Base-by-base conservation (phyloP, 2,888 invertebrate species). In the Drosophila peninsularis region DNA sequence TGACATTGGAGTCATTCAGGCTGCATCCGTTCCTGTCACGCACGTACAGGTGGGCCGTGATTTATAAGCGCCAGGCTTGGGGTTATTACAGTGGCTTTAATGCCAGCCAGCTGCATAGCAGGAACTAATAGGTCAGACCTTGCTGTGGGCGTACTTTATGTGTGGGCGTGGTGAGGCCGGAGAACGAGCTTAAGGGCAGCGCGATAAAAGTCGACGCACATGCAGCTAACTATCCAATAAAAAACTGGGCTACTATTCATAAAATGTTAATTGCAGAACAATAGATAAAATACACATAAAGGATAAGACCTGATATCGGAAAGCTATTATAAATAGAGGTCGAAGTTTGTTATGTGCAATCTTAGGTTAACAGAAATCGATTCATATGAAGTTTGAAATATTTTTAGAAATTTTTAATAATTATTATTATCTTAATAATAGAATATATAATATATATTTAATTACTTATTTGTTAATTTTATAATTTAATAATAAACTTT, bases 11-110 rank as follows among this genome's bases (percentile, higher is more conserved):
- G 60, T 24, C 27, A 65, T 70, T 47, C 24, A 19, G 74, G 45
- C 60, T 76, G 75, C 76, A 76, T 76, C 78, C 70, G 76, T 70
- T 66, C 52, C 65, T 74, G 76, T 74, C 76, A 76, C 65, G 70
- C 75, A 66, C 54, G 19, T 47, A 37, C 24, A 77, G 75, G 76
- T 75, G 76, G 76, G 76, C 54, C 42, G 60, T 77, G 77, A 77
- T 77, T 77, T 78, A 77, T 71, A 61, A 60, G 45, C 54, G 49
- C 44, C 45, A 19, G 9, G 44, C 67, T 50, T 49, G 21, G 52
- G 50, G 11, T 54, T 37, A 24, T 37, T 52, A 36, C 42, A 36
- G 37, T 24, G 34, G n/a, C 53, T 36, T 47, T 62, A 49, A 55
- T 41, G 69, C n/a, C 57, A 42, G 69, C n/a, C 57, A 42, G 30